These are phyloP conservation scores for Troides oblongomaculatus DNA, from an alignment of 2,888 invertebrate genomes.

Conservation along the genomic window DNA sequence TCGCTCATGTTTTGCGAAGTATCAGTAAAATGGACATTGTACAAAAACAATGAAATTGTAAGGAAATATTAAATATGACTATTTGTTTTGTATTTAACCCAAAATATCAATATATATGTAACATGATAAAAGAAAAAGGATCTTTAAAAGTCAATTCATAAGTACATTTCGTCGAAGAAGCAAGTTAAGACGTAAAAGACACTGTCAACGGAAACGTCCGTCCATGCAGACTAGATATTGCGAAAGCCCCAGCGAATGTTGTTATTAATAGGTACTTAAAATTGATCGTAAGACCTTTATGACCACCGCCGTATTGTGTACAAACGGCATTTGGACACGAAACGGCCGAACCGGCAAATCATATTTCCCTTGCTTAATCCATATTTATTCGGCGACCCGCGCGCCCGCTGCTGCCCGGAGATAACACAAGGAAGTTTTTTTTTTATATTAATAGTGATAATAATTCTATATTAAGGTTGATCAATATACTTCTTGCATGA, in stretches of 20 bases:
- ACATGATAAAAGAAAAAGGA: too few species aligned
- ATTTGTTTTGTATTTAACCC: too few species aligned
- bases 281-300: conserved; percentile 7
- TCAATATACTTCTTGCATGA: conserved; percentile 34
- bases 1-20: too few species aligned
- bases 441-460: conserved; percentile 59
- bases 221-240: not conserved
- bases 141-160: too few species aligned
- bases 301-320: conserved; percentile 35
- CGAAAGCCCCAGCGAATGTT: not conserved
- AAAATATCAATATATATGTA: too few species aligned
- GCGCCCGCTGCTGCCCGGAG: conserved; percentile 53
- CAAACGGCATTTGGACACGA: conserved; percentile 40
- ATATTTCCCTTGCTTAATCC: conserved; percentile 69
- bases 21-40: too few species aligned
- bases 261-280: conserved; percentile 9
- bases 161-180: too few species aligned
- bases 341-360: conserved; percentile 50
- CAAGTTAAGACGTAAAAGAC: too few species aligned
- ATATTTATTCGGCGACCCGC: conserved; percentile 72
- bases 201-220: too few species aligned
- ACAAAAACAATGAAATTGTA: too few species aligned
- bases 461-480: conserved; percentile 47
- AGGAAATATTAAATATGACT: too few species aligned
- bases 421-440: conserved; percentile 45